Conservation (phyloP, 2,797 vertebrate genomes). For the Mormyrops boulengeri region DNA sequence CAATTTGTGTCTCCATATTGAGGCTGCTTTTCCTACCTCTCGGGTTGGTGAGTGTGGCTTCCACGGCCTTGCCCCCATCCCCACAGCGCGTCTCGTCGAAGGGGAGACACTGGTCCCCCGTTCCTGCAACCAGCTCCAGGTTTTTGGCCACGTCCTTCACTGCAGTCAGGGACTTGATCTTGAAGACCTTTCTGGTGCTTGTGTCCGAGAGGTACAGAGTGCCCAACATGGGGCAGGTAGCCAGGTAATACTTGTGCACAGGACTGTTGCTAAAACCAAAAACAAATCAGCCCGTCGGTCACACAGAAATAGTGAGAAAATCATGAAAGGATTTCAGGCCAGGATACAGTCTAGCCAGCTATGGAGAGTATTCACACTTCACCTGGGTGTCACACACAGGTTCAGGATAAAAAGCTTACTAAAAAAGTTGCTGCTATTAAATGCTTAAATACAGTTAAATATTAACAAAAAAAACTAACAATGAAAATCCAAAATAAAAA, state of each 20-base stretch:
- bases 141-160: constrained; percentile 93
- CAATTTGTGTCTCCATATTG: neutral
- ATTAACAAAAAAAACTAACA: neutral
- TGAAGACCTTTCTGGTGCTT: constrained; percentile 90
- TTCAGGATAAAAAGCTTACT: neutral
- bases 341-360: neutral
- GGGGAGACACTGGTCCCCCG: constrained; percentile 93
- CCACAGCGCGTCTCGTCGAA: constrained; percentile 93
- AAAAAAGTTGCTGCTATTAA: neutral
- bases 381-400: neutral
- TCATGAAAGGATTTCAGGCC: neutral
- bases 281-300: constrained; percentile 4
- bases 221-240: constrained; percentile 80
- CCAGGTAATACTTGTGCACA: constrained; percentile 94
- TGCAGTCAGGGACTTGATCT: constrained; percentile 76
- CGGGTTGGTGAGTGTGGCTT: constrained; percentile 94
- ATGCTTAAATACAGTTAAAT: neutral
- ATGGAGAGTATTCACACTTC: neutral
- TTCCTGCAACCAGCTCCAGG: constrained; percentile 86
- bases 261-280: constrained; percentile 78
- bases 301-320: neutral
- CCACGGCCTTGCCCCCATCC: constrained; percentile 88
- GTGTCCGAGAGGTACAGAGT: constrained; percentile 92
- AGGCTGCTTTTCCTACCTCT: constrained; percentile 67
- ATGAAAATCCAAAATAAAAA: neutral